These are phyloP conservation scores for Arge pagana DNA, from an alignment of 2,888 invertebrate genomes.

Conservation along the genomic window DNA sequence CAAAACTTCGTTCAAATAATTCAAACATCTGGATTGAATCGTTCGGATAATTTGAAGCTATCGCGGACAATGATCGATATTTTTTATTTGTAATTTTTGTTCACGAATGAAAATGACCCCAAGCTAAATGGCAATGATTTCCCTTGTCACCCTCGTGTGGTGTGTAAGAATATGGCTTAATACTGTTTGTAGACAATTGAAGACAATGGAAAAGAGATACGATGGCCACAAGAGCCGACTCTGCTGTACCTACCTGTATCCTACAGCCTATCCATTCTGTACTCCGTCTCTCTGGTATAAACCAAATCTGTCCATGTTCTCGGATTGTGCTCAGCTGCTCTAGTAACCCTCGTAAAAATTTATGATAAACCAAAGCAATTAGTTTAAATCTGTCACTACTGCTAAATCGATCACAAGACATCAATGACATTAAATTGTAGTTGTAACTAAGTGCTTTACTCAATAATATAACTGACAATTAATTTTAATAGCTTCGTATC, in stretches of 20 bases:
- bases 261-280: constrained; percentile 43
- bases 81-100: too few relatives aligned
- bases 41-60: too few relatives aligned
- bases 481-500: constrained; percentile 10
- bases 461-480: background rate
- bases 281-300: constrained; percentile 41
- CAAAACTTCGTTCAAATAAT: too few relatives aligned
- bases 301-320: constrained; percentile 23
- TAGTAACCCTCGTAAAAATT: constrained; percentile 1
- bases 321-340: constrained; percentile 15
- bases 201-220: constrained; percentile 40
- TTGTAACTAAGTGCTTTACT: background rate
- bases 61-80: too few relatives aligned
- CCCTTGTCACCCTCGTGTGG: constrained; percentile 19
- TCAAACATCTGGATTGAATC: too few relatives aligned
- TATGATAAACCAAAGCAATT: background rate
- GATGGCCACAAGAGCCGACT: constrained; percentile 38
- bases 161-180: constrained; percentile 27
- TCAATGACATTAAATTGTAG: background rate
- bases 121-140: too few relatives aligned
- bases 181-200: constrained; percentile 41
- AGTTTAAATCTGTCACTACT: too few relatives aligned
- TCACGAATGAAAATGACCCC: too few relatives aligned
- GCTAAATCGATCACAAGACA: background rate
- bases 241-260: constrained; percentile 44